Evolutionary conservation across 1,140 invertebrate genomes (phyloP).

Genomic region (Ladona fulva): DNA sequence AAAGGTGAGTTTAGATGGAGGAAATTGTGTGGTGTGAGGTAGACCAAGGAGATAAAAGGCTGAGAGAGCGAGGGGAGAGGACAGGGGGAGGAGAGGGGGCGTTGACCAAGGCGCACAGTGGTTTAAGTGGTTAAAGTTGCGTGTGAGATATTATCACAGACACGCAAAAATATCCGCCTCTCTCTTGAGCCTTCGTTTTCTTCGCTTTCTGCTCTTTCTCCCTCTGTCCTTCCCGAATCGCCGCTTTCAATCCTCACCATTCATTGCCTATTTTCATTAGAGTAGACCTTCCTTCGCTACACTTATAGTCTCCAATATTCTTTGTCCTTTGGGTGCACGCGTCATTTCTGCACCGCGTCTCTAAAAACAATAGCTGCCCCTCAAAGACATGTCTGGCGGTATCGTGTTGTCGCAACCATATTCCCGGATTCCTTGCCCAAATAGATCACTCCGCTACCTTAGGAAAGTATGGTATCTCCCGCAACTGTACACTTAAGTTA

Average conservation of each 20-base stretch:
- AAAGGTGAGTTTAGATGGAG: neutral
- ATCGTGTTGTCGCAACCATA: no score
- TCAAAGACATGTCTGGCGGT: no score
- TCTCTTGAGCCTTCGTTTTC: neutral
- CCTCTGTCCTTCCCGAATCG: neutral
- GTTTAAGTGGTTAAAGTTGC: neutral
- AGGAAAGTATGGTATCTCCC: no score
- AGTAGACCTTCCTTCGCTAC: no score
- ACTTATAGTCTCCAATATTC: no score
- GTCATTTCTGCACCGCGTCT: no score
- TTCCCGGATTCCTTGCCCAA: no score
- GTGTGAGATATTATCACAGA: neutral
- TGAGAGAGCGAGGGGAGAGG: neutral
- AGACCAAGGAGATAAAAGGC: neutral
- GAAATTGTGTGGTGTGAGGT: neutral
- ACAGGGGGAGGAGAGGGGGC: neutral
- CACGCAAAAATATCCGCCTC: neutral
- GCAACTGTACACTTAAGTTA: no score
- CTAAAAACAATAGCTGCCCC: no score
- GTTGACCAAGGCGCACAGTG: neutral
- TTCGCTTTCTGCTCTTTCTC: neutral
- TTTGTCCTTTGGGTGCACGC: no score
- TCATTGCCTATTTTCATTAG: neutral
- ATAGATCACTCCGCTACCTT: no score
- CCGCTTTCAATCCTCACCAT: neutral